A percentile compares a stretch with the other conserved stretches of the same genome.
Evolutionary conservation across 1,140 invertebrate species (phyloP).

Genomic region (Sinonovacula constricta): DNA sequence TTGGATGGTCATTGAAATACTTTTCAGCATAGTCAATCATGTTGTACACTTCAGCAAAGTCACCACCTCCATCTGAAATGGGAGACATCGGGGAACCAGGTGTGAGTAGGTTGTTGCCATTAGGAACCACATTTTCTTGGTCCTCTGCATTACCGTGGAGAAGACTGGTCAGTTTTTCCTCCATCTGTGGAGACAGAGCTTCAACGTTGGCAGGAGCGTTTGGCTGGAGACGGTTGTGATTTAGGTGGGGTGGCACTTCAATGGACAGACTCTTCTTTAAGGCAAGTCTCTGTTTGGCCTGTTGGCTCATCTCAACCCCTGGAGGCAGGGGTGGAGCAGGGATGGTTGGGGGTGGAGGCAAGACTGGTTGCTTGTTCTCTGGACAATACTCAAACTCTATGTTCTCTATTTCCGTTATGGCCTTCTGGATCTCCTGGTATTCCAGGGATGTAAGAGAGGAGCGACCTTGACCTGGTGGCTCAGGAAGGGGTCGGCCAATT

Average conservation of each 20-base stretch:
- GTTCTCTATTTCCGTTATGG: conserved; percentile 44
- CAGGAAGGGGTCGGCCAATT: conserved; percentile 5
- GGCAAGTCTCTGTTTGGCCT: conserved; percentile 35
- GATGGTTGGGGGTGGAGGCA: conserved; percentile 58
- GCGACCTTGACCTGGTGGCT: conserved; percentile 9
- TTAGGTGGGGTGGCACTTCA: conserved; percentile 27
- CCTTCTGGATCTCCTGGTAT: conserved; percentile 50
- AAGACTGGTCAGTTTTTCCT: conserved; percentile 57
- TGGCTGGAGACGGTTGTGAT: conserved; percentile 47
- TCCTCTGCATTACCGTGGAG: conserved; percentile 29
- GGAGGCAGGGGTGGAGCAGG: conserved; percentile 56
- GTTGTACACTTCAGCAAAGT: conserved; percentile 82
- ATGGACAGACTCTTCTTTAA: conserved; percentile 35
- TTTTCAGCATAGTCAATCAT: conserved; percentile 95
- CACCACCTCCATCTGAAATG: conserved; percentile 53
- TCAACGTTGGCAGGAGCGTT: conserved; percentile 56
- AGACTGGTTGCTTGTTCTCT: conserved; percentile 44
- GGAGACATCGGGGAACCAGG: conserved; percentile 31
- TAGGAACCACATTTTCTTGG: conserved; percentile 31
- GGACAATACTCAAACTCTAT: conserved; percentile 43
- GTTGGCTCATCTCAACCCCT: conserved; percentile 50
- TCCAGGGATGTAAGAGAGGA: conserved; percentile 37
- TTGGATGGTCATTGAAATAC: conserved; percentile 94
- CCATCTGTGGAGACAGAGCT: conserved; percentile 57
- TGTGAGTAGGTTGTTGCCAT: conserved; percentile 25